A percentile compares a stretch with the other conserved stretches of the same genome.
Conservation (phyloP, 2,113 vertebrate genomes). For the Entosphenus tridentatus region DNA sequence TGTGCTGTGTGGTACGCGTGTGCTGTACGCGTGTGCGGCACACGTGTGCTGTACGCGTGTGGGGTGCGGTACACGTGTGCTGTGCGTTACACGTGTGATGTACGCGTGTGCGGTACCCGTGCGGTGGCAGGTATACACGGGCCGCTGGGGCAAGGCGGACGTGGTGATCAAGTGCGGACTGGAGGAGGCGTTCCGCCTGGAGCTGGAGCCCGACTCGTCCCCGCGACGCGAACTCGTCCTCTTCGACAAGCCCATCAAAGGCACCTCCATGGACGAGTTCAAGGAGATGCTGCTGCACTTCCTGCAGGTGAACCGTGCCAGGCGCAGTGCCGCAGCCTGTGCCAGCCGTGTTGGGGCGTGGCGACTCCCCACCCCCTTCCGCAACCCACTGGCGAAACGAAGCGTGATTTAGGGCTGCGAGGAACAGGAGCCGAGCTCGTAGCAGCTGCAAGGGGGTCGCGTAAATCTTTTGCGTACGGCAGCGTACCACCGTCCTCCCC, state of each 20-base stretch:
- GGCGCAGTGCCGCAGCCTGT: not conserved
- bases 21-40: no score
- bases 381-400: not conserved
- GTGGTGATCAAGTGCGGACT: slow-evolving; percentile 77
- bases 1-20: no score
- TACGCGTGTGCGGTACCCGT: not conserved
- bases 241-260: slow-evolving; percentile 67
- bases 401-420: not conserved
- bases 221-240: slow-evolving; percentile 38
- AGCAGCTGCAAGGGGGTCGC: not conserved
- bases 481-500: no score
- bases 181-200: slow-evolving; percentile 25
- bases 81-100: not conserved
- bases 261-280: slow-evolving; percentile 86
- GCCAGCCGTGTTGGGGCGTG: not conserved
- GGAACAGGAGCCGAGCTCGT: not conserved
- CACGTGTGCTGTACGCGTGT: no score
- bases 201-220: slow-evolving; percentile 19
- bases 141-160: slow-evolving; percentile 54
- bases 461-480: not conserved
- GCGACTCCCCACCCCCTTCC: not conserved
- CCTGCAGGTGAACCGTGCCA: slow-evolving; percentile 41
- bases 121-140: slow-evolving; percentile 46
- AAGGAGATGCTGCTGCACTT: slow-evolving; percentile 73
- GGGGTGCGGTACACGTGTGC: not conserved